phyloP scores from a whole-genome alignment of 2,113 vertebrate species.

The Gopherus flavomarginatus region DNA sequence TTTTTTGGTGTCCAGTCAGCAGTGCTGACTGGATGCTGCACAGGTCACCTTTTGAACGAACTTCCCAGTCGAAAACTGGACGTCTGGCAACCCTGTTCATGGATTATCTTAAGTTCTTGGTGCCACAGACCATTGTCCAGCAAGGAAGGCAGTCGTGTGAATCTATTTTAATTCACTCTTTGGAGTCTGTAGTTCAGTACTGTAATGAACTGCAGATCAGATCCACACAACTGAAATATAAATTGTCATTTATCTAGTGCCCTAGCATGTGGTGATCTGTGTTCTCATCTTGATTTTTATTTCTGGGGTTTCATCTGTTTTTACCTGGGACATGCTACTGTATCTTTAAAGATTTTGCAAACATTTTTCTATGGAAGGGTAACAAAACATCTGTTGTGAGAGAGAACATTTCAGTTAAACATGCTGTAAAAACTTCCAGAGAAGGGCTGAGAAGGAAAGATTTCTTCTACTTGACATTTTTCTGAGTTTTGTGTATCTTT shows the following conservation, averaged over 20 bases:
- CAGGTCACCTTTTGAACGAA: too few relatives aligned
- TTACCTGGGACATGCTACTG: fast-evolving
- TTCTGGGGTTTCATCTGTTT: background rate
- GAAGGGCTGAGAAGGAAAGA: background rate
- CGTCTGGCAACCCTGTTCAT: too few relatives aligned
- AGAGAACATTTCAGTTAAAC: background rate
- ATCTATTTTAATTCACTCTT: constrained; percentile 15
- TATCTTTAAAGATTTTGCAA: background rate
- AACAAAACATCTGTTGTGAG: background rate
- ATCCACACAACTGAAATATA: too few relatives aligned
- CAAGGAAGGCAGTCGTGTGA: background rate
- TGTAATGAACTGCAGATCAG: background rate
- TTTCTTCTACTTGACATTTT: constrained; percentile 56
- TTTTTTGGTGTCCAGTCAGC: too few relatives aligned
- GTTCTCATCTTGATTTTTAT: background rate
- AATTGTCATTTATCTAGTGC: background rate
- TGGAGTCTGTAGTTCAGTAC: background rate
- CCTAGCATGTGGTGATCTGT: background rate
- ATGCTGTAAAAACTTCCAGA: background rate
- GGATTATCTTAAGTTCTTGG: background rate
- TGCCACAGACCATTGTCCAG: constrained; percentile 8
- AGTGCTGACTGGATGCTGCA: too few relatives aligned
- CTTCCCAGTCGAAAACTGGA: too few relatives aligned
- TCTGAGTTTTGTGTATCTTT: constrained; percentile 36
- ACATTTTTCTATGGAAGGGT: background rate